Evolutionary conservation across 53 echinoderm and acorn worm species (phyloP).

Genomic region (Holothuria leucospilota): DNA sequence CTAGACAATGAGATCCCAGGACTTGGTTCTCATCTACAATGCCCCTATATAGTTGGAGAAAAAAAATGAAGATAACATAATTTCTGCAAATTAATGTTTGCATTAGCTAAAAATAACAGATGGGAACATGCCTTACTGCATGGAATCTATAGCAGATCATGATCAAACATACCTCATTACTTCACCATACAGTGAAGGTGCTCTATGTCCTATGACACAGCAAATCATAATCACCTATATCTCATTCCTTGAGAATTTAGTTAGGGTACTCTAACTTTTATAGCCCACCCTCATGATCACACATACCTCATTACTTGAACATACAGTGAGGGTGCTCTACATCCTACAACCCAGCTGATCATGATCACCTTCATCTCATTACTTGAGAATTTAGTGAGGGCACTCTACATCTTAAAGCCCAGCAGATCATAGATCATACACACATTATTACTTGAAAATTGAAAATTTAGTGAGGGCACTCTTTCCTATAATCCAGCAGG

Average conservation of each 20-base stretch:
- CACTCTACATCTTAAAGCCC: too few species aligned
- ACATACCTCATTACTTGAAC: background rate
- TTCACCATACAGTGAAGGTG: conserved; percentile 48
- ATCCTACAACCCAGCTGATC: too few species aligned
- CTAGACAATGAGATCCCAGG: conserved; percentile 72
- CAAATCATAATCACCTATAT: conserved; percentile 37
- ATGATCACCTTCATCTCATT: conserved; percentile 63
- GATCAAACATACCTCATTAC: conserved; percentile 72
- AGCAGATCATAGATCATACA: too few species aligned
- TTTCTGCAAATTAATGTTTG: too few species aligned
- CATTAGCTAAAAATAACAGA: background rate
- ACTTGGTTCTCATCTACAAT: conserved; percentile 82
- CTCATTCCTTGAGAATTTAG: conserved; percentile 85
- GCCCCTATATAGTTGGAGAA: conserved; percentile 60
- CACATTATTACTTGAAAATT: too few species aligned
- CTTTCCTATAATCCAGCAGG: too few species aligned
- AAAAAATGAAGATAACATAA: too few species aligned
- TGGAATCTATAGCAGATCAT: background rate
- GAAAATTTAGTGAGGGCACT: too few species aligned
- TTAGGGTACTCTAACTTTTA: too few species aligned
- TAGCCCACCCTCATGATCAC: background rate
- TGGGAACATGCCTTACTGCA: too few species aligned
- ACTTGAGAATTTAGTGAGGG: conserved; percentile 62
- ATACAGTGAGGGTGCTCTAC: background rate
- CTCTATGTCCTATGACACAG: too few species aligned